phyloP scores from a whole-genome alignment of 2,888 invertebrate species.

The Lottia gigantea region DNA sequence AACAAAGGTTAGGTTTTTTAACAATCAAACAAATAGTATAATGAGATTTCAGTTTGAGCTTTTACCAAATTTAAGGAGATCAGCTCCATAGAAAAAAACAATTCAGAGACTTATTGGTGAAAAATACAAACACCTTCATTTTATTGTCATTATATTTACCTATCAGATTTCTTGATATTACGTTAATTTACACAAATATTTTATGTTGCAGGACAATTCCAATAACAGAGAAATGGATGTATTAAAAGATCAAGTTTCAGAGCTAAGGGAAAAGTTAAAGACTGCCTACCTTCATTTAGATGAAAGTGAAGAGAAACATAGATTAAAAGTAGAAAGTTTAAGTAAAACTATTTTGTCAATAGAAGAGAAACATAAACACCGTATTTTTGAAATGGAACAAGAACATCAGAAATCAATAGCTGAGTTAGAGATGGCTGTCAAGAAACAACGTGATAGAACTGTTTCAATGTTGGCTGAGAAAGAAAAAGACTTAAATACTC shows the following conservation, averaged over 20 bases:
- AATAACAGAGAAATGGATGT: conserved; percentile 54
- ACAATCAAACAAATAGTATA: no score
- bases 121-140: no score
- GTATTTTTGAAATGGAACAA: conserved; percentile 63
- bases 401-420: conserved; percentile 77
- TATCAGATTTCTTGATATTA: no score
- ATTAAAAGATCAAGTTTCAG: conserved; percentile 71
- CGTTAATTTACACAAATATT: neutral
- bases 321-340: conserved; percentile 51
- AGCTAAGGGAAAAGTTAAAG: conserved; percentile 69
- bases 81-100: no score
- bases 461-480: conserved; percentile 83
- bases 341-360: conserved; percentile 57
- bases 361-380: conserved; percentile 66
- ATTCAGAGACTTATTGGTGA: no score
- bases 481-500: conserved; percentile 72
- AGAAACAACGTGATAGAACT: conserved; percentile 84
- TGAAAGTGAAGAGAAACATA: conserved; percentile 69
- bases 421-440: conserved; percentile 64
- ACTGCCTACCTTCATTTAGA: conserved; percentile 47
- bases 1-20: conserved; percentile 50
- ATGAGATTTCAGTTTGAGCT: no score
- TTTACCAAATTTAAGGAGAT: no score
- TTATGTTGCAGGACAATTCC: conserved; percentile 44
- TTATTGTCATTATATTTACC: no score